phyloP scores from a whole-genome alignment of 1,140 invertebrate genomes.

The Cyclargus thomasi region DNA sequence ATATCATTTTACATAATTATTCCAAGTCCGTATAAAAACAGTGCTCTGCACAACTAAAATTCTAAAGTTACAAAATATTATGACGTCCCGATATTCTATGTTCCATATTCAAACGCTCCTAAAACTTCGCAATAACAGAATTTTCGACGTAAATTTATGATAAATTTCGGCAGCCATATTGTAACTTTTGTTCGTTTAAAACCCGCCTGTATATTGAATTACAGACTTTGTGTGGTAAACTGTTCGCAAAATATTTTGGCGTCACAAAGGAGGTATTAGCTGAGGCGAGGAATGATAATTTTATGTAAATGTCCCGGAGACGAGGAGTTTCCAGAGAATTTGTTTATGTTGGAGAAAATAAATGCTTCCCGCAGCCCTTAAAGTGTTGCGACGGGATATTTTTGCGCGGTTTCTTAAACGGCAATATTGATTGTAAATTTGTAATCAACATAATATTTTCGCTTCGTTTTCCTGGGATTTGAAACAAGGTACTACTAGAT shows the following conservation, averaged over 20 bases:
- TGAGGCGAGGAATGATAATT: slow-evolving; percentile 46
- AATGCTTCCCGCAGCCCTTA: not conserved
- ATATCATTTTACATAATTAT: too few species aligned
- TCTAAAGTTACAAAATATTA: too few species aligned
- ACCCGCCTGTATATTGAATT: slow-evolving; percentile 55
- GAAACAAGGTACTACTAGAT: not conserved
- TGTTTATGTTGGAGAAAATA: slow-evolving; percentile 46
- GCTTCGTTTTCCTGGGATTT: not conserved
- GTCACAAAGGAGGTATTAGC: slow-evolving; percentile 70
- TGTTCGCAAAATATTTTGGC: slow-evolving; percentile 71
- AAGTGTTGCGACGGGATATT: not conserved
- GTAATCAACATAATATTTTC: not conserved
- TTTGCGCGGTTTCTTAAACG: not conserved
- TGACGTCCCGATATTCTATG: not conserved
- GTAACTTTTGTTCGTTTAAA: slow-evolving; percentile 43
- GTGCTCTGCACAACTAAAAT: too few species aligned
- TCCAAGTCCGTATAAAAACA: too few species aligned
- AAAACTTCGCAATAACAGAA: slow-evolving; percentile 10
- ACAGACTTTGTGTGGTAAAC: slow-evolving; percentile 71
- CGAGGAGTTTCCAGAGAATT: slow-evolving; percentile 53
- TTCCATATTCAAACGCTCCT: not conserved
- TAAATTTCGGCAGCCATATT: slow-evolving; percentile 15
- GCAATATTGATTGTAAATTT: not conserved
- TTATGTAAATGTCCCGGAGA: slow-evolving; percentile 60
- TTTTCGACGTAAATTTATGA: slow-evolving; percentile 1